Conservation (phyloP, 2,113 vertebrate genomes). For the Tenrec ecaudatus region DNA sequence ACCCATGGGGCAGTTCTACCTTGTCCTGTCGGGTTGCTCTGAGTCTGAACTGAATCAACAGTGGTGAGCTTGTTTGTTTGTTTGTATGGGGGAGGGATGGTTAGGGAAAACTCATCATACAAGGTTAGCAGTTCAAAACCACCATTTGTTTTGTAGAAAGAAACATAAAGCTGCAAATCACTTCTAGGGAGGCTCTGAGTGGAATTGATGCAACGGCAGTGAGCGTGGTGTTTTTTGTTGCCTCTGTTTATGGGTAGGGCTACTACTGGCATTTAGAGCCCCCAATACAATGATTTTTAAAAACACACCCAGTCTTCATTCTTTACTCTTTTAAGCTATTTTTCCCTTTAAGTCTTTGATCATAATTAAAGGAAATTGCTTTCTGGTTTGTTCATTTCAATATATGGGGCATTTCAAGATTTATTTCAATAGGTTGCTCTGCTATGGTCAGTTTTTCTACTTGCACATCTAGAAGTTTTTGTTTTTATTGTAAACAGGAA, state of each 20-base stretch:
- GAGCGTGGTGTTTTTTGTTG: neutral
- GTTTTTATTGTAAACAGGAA: neutral
- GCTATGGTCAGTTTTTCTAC: neutral
- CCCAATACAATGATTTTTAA: neutral
- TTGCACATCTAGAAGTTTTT: neutral
- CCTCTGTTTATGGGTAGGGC: neutral
- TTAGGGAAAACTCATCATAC: too few relatives aligned
- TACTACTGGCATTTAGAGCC: neutral
- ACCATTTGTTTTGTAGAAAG: too few relatives aligned
- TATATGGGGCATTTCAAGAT: neutral
- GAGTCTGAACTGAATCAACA: too few relatives aligned
- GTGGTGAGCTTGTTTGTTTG: too few relatives aligned
- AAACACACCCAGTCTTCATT: neutral
- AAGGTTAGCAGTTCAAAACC: too few relatives aligned
- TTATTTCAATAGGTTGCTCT: neutral
- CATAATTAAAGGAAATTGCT: neutral
- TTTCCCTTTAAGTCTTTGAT: neutral
- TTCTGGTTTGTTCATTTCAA: neutral
- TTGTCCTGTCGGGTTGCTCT: too few relatives aligned
- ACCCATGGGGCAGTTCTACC: too few relatives aligned
- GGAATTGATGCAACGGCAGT: too few relatives aligned
- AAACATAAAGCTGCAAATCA: too few relatives aligned
- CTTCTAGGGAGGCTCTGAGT: too few relatives aligned
- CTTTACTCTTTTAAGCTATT: neutral
- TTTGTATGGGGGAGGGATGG: too few relatives aligned